phyloP scores from a whole-genome alignment of 1,140 invertebrate species.

The Calliopsis andreniformis region DNA sequence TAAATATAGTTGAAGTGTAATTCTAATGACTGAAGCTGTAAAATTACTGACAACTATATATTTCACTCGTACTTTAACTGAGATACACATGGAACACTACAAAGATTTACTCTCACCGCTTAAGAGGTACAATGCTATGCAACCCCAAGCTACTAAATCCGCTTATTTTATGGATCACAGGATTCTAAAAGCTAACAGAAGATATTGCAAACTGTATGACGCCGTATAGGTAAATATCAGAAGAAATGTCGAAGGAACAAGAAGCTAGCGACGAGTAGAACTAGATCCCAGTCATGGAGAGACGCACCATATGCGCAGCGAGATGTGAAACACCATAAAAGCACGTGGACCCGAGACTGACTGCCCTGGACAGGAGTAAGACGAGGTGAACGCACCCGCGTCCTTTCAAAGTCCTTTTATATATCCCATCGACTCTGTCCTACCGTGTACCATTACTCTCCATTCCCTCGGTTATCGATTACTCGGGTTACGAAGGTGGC shows the following conservation, averaged over 20 bases:
- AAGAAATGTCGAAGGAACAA: not conserved
- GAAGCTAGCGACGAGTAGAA: constrained; percentile 1
- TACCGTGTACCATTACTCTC: constrained; percentile 40
- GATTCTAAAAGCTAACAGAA: too few species aligned
- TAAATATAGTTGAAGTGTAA: too few species aligned
- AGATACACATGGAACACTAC: too few species aligned
- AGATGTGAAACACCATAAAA: constrained; percentile 40
- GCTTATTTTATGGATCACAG: too few species aligned
- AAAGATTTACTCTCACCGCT: too few species aligned
- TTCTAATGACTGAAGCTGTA: too few species aligned
- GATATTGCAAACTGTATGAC: too few species aligned
- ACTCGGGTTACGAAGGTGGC: constrained; percentile 20
- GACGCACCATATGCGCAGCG: constrained; percentile 8
- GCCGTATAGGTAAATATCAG: not conserved
- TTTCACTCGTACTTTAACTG: too few species aligned
- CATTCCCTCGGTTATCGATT: constrained; percentile 56
- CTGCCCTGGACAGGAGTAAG: constrained; percentile 10
- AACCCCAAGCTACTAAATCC: too few species aligned
- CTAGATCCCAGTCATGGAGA: constrained; percentile 1
- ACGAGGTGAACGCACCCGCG: constrained; percentile 47
- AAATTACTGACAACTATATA: too few species aligned
- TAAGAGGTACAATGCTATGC: not conserved
- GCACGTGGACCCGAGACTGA: constrained; percentile 22
- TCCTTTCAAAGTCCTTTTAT: constrained; percentile 52
- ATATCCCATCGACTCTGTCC: constrained; percentile 18